Conservation (phyloP, 2,797 vertebrate species). For the Muraenolepis orangiensis region DNA sequence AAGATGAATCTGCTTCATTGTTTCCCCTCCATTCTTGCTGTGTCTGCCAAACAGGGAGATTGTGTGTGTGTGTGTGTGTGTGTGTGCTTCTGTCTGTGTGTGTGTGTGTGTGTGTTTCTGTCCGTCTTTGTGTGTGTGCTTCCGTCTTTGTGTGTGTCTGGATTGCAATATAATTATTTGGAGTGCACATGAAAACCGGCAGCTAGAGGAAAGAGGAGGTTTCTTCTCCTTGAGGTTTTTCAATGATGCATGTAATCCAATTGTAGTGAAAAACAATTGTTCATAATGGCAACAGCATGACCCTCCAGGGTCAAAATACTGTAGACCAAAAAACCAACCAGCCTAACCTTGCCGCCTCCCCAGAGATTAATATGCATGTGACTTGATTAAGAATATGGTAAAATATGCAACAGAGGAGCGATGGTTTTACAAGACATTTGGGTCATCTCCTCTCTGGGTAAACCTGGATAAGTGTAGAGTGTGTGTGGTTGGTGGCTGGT, state of each 20-base stretch:
- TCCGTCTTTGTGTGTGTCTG: conserved; percentile 11
- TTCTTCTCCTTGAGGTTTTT: too few relatives aligned
- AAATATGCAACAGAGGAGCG: too few relatives aligned
- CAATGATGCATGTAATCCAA: background rate
- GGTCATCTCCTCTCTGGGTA: too few relatives aligned
- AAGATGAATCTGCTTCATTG: conserved; percentile 38
- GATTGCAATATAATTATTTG: background rate
- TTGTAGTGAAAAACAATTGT: background rate
- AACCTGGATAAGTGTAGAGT: too few relatives aligned
- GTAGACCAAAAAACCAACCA: too few relatives aligned
- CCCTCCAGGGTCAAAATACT: too few relatives aligned
- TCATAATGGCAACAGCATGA: too few relatives aligned
- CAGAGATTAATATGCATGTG: too few relatives aligned
- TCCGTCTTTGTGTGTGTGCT: conserved; percentile 33
- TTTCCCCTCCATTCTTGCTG: conserved; percentile 21
- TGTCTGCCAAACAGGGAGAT: conserved; percentile 3
- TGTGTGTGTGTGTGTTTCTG: conserved; percentile 51
- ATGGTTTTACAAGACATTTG: too few relatives aligned
- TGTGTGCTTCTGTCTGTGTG: conserved; percentile 16
- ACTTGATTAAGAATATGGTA: too few relatives aligned
- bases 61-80: conserved; percentile 1
- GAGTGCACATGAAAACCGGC: background rate
- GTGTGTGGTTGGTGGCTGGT: too few relatives aligned
- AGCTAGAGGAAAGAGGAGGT: background rate
- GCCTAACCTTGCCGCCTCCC: too few relatives aligned